These are phyloP conservation scores for Galagoides demidoff DNA, from an alignment of 2,797 vertebrate genomes.

Conservation along the genomic window DNA sequence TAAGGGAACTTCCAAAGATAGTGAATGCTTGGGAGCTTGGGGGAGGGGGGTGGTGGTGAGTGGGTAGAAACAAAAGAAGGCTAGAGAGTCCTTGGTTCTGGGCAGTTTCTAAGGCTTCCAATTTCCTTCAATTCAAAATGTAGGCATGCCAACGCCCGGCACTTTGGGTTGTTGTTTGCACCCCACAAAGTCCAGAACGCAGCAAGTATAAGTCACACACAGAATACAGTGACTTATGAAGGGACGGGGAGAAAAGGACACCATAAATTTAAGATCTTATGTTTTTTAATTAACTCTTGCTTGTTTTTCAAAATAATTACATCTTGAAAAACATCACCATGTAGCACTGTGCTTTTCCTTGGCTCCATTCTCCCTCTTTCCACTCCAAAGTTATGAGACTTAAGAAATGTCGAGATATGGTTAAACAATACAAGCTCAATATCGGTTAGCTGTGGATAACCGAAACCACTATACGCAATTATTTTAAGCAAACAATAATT, in stretches of 20 bases:
- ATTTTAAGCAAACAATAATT: neutral
- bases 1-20: neutral
- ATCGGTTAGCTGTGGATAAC: neutral
- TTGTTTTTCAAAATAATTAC: neutral
- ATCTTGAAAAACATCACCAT: neutral
- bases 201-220: neutral
- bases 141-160: neutral
- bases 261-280: neutral
- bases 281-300: neutral
- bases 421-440: neutral
- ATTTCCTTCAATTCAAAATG: neutral
- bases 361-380: neutral
- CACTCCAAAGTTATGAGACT: neutral
- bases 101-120: neutral
- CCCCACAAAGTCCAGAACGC: neutral
- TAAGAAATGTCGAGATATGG: neutral
- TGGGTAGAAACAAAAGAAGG: neutral
- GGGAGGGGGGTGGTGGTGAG: no score
- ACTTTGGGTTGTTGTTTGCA: neutral
- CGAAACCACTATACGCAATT: neutral
- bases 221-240: neutral
- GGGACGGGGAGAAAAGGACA: neutral
- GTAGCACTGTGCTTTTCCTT: neutral
- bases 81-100: no score
- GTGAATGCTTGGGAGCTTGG: no score